Evolutionary conservation across 2,888 invertebrate genomes (phyloP).

Genomic region (Selenia dentaria): DNA sequence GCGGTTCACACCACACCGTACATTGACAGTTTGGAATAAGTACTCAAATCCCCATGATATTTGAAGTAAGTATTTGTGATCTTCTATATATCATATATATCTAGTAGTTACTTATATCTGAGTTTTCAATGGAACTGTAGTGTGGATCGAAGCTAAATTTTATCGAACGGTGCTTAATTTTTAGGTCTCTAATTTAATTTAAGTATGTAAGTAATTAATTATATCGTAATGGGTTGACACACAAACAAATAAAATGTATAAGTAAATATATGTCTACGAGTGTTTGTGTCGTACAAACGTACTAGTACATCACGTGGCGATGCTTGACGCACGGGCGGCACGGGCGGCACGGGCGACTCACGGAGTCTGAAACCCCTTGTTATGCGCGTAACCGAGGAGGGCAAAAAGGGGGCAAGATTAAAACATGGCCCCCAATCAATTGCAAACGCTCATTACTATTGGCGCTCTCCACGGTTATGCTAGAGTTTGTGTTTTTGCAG

Average conservation of each 20-base stretch:
- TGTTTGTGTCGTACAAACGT: constrained; percentile 19
- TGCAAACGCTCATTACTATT: constrained; percentile 4
- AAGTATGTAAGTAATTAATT: constrained; percentile 11
- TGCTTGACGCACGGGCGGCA: constrained; percentile 65
- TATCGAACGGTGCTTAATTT: constrained; percentile 26
- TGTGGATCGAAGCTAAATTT: constrained; percentile 11
- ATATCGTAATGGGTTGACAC: constrained; percentile 42
- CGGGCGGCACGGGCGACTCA: constrained; percentile 66
- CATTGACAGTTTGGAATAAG: too few species aligned
- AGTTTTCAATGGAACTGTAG: too few species aligned
- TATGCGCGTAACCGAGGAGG: constrained; percentile 1
- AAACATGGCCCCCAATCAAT: not conserved
- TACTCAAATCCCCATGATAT: too few species aligned
- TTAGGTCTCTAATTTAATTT: constrained; percentile 14
- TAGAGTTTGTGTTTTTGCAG: constrained; percentile 38
- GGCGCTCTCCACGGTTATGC: constrained; percentile 48
- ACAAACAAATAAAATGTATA: constrained; percentile 19
- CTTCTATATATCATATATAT: too few species aligned
- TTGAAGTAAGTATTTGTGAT: too few species aligned
- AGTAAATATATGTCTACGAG: constrained; percentile 31
- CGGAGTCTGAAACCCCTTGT: constrained; percentile 18
- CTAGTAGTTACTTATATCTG: too few species aligned
- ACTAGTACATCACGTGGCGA: constrained; percentile 48
- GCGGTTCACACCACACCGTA: not conserved
- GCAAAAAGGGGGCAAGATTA: not conserved